A percentile compares a stretch with the other conserved stretches of the same genome.
Evolutionary conservation across 1,140 invertebrate genomes (phyloP).

Genomic region (Araneus ventricosus): DNA sequence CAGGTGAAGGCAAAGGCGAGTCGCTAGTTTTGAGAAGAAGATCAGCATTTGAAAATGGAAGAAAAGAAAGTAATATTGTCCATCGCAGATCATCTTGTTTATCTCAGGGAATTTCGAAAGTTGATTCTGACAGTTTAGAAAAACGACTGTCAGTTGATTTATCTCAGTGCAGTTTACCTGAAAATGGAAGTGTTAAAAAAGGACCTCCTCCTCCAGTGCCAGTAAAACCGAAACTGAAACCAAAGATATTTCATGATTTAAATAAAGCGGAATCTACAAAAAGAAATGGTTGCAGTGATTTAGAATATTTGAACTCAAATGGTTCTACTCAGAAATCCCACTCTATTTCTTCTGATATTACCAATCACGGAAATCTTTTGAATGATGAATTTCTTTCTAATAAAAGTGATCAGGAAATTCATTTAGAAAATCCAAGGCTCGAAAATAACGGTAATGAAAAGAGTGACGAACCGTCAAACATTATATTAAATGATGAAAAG

Average conservation of each 20-base stretch:
- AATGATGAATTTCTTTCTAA: not conserved
- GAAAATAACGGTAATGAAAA: not conserved
- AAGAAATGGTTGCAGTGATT: constrained; percentile 5
- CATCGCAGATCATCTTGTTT: constrained; percentile 59
- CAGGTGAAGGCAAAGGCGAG: constrained; percentile 3
- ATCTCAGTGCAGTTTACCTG: not conserved
- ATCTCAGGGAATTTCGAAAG: constrained; percentile 22
- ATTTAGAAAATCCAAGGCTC: not conserved
- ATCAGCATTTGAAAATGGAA: constrained; percentile 70
- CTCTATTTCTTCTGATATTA: not conserved
- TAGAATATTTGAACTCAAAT: constrained; percentile 12
- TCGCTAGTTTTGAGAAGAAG: constrained; percentile 65
- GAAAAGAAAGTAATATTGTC: constrained; percentile 37
- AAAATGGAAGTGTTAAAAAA: constrained; percentile 52
- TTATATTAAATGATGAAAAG: not conserved
- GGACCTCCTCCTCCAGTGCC: constrained; percentile 64
- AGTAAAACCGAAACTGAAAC: constrained; percentile 60
- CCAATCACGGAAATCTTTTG: not conserved
- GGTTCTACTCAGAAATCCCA: not conserved
- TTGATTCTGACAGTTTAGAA: constrained; percentile 3
- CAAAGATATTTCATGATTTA: constrained; percentile 28
- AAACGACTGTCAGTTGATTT: constrained; percentile 66
- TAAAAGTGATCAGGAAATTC: not conserved
- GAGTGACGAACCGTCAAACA: not conserved
- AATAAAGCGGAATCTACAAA: constrained; percentile 4